Evolutionary conservation across 2,888 invertebrate species (phyloP).

Genomic region (Amaurobius ferox): DNA sequence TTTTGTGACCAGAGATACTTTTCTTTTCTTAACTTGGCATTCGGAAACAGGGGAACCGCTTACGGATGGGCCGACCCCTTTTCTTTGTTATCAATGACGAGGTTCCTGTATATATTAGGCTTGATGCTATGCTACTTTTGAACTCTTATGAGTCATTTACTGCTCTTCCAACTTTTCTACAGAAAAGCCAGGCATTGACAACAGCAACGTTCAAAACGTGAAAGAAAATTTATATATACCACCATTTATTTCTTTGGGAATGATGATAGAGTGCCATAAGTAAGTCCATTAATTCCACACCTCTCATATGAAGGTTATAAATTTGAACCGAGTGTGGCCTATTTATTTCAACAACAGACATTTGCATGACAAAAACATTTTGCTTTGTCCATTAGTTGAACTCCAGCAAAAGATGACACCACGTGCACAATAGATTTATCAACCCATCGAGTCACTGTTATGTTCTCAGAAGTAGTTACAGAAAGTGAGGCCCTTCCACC

Average conservation of each 20-base stretch:
- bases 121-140: slow-evolving; percentile 1
- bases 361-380: not conserved
- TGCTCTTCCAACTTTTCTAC: not conserved
- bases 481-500: not conserved
- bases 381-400: not conserved
- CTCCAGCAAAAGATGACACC: not conserved
- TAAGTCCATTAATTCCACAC: too few species aligned
- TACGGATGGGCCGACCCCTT: too few species aligned
- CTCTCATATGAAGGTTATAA: not conserved
- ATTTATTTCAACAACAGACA: not conserved
- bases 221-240: not conserved
- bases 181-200: not conserved
- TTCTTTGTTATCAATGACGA: too few species aligned
- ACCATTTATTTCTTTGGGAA: not conserved
- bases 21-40: not conserved
- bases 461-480: not conserved
- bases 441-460: not conserved
- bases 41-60: too few species aligned
- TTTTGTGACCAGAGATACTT: not conserved
- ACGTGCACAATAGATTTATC: not conserved
- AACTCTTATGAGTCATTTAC: not conserved
- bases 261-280: not conserved
- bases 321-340: not conserved
- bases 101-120: not conserved
- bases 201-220: not conserved